phyloP scores from a whole-genome alignment of 30 jellyfish, hydroid and myxozoan species.

The Turritopsis rubra region DNA sequence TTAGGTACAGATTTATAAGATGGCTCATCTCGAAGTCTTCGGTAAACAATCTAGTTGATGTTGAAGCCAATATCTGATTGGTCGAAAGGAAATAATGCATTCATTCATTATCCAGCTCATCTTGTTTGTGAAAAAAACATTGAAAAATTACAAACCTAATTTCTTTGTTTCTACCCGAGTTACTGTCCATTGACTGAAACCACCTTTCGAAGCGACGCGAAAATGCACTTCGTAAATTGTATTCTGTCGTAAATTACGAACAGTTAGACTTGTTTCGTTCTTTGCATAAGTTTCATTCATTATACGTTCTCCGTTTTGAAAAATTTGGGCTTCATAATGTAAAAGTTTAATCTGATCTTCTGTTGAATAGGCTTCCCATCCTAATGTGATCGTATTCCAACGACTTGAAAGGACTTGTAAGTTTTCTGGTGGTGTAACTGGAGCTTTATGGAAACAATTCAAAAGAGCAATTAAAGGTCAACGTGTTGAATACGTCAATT shows the following conservation, averaged over 20 bases:
- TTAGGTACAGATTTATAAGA: too few species aligned
- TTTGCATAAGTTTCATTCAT: background rate
- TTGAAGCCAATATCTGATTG: too few species aligned
- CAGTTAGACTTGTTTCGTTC: background rate
- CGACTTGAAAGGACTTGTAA: background rate
- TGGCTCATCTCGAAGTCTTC: too few species aligned
- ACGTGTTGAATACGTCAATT: too few species aligned
- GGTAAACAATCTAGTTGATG: too few species aligned
- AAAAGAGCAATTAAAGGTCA: background rate
- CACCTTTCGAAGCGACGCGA: background rate
- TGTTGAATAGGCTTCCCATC: background rate
- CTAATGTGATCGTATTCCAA: background rate
- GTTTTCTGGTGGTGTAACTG: background rate
- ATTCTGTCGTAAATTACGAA: background rate
- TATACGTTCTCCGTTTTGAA: background rate
- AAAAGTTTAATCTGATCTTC: background rate
- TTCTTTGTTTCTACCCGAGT: background rate
- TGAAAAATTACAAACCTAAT: background rate
- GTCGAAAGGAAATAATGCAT: background rate
- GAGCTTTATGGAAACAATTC: background rate
- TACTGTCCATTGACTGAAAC: background rate
- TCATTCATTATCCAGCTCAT: too few species aligned
- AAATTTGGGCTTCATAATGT: background rate
- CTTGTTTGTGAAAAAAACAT: background rate
- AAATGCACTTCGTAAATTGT: background rate